These are phyloP conservation scores for Napeogenes sylphis DNA, from an alignment of 2,888 invertebrate genomes.

Conservation along the genomic window DNA sequence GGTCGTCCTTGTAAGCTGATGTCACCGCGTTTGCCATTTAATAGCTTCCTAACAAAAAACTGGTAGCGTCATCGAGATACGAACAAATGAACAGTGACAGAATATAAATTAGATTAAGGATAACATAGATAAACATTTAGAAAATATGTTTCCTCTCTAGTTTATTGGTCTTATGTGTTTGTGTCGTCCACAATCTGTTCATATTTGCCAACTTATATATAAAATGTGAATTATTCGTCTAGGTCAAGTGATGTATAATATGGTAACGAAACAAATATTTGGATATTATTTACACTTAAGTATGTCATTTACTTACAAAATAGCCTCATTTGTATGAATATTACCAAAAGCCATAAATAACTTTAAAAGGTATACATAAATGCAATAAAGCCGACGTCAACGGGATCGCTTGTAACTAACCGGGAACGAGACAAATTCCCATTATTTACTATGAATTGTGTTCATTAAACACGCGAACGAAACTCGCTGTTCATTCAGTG, in stretches of 20 bases:
- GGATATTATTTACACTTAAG: not conserved
- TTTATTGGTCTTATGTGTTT: not conserved
- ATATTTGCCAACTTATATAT: not conserved
- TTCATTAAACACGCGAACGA: constrained; percentile 62
- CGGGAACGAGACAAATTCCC: constrained; percentile 63
- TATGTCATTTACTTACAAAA: constrained; percentile 6
- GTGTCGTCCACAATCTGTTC: not conserved
- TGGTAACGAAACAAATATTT: not conserved
- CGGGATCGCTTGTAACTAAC: constrained; percentile 66
- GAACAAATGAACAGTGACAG: constrained; percentile 4
- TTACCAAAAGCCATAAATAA: constrained; percentile 15
- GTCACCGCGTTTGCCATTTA: not conserved
- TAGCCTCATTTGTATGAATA: constrained; percentile 10
- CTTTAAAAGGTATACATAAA: constrained; percentile 6
- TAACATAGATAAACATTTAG: not conserved
- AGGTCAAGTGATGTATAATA: not conserved
- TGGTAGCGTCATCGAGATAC: not conserved
- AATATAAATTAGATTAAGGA: not conserved
- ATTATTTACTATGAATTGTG: constrained; percentile 68
- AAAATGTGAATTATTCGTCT: not conserved
- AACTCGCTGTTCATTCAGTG: constrained; percentile 42
- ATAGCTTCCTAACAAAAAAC: constrained; percentile 4
- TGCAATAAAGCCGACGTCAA: constrained; percentile 42
- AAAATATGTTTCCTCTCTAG: not conserved
- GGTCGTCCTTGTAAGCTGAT: not conserved